phyloP scores from a whole-genome alignment of 2,888 invertebrate genomes.

The Ptychoptera albimana region DNA sequence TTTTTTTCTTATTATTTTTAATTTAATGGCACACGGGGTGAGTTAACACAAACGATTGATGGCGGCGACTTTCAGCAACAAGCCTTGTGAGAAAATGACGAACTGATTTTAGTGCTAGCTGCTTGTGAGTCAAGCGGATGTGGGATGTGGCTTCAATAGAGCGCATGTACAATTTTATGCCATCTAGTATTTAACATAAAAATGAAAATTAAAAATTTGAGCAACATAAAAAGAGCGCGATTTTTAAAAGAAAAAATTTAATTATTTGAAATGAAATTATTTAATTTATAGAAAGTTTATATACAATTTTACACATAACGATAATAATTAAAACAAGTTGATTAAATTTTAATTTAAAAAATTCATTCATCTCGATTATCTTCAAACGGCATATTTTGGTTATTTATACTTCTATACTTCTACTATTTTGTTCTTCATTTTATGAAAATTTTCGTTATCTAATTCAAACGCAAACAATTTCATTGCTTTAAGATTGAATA shows the following conservation, averaged over 20 bases:
- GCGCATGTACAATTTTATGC: background rate
- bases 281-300: no score
- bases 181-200: background rate
- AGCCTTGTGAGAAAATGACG: background rate
- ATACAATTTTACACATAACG: no score
- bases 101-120: background rate
- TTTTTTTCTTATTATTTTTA: background rate
- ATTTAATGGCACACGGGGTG: slow-evolving; percentile 6
- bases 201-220: background rate
- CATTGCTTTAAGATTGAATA: no score
- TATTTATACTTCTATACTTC: no score
- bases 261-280: no score
- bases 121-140: slow-evolving; percentile 1
- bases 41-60: slow-evolving; percentile 6
- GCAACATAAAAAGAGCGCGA: background rate
- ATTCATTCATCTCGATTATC: no score
- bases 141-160: slow-evolving; percentile 3
- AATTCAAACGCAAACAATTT: no score
- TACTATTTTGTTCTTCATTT: no score
- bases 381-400: no score
- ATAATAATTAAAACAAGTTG: no score
- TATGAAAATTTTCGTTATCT: no score
- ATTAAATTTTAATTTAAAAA: no score
- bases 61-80: slow-evolving; percentile 4
- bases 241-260: background rate